Evolutionary conservation across 92 coral and sea anemone genomes (phyloP), one percentile per base, ranked within the genome.

Genomic region (Porites rus): DNA sequence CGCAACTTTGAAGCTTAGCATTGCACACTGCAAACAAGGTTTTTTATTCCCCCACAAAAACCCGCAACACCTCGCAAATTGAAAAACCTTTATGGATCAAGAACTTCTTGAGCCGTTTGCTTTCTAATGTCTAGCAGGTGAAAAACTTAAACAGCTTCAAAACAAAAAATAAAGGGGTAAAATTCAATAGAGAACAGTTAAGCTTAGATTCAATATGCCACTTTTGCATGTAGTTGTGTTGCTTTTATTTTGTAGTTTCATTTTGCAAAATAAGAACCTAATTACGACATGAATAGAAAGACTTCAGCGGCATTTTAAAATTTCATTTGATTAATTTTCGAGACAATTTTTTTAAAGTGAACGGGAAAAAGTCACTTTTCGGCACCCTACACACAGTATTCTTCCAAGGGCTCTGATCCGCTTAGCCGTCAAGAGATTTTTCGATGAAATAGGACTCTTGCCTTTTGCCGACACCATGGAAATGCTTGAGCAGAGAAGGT

Each of bases 211-310:
- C 25, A 16, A 25, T 76, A 31, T 7, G 11, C 17, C 54, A 38
- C 46, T 38, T 21, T 61, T 58, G 14, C 68, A 38, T 38, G 52
- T 61, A 12, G 28, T 13, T 25, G 80, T 56, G 69, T 76, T 76
- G 60, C 66, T 10, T 61, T 76, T 56, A 43, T 58, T 59, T 24
- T 6, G 14, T 53, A 25, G 53, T 60, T 58, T 76, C 68, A 76
- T 56, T 58, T 76, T 76, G 51, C 67, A 10, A 76, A 59, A 76
- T 28, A 76, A 16, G 51, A 76, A 59, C 79, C 80, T 76, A 76
- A 59, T 56, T 76, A 38, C 31, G 13, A 16, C 38, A 65, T 76
- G 68, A 76, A 76, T 51, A 75, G 62, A 28, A 76, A 59, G 67
- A 12, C 54, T 17, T 28, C 28, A 58, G 58, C 62, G 69, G 51